phyloP scores from a whole-genome alignment of 2,113 vertebrate genomes.

The Silurus meridionalis region DNA sequence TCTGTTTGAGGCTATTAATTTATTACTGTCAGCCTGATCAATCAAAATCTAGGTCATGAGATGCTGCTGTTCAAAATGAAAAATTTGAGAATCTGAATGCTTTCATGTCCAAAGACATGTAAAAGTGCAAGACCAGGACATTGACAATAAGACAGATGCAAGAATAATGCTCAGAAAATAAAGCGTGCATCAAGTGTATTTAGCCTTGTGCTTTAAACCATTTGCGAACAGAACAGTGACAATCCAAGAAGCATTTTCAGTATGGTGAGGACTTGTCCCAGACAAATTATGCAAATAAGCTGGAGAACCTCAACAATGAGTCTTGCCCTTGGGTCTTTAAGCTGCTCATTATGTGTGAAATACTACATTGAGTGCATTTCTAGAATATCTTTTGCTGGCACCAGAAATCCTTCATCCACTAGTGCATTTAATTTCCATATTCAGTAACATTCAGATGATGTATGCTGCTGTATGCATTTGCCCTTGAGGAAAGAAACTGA shows the following conservation, averaged over 20 bases:
- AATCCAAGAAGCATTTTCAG: too few species aligned
- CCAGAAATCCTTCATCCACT: too few species aligned
- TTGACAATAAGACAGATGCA: background rate
- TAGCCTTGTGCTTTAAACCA: too few species aligned
- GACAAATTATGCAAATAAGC: too few species aligned
- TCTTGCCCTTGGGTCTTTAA: background rate
- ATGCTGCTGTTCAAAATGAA: background rate
- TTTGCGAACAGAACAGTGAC: too few species aligned
- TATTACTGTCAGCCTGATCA: background rate
- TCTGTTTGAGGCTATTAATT: background rate
- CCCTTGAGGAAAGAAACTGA: background rate
- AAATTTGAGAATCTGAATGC: background rate
- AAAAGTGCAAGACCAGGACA: background rate
- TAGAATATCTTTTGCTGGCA: too few species aligned
- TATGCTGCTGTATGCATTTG: background rate
- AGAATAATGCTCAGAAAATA: background rate
- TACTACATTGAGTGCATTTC: background rate
- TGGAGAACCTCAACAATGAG: background rate
- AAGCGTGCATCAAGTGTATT: too few species aligned
- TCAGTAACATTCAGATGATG: background rate
- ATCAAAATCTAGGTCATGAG: background rate
- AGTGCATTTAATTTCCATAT: background rate
- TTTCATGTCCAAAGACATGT: background rate
- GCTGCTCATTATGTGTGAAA: background rate
- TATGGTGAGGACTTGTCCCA: too few species aligned